Evolutionary conservation across 1,140 invertebrate species (phyloP), one percentile per base, ranked within the genome.

Genomic region (Sogatella furcifera): DNA sequence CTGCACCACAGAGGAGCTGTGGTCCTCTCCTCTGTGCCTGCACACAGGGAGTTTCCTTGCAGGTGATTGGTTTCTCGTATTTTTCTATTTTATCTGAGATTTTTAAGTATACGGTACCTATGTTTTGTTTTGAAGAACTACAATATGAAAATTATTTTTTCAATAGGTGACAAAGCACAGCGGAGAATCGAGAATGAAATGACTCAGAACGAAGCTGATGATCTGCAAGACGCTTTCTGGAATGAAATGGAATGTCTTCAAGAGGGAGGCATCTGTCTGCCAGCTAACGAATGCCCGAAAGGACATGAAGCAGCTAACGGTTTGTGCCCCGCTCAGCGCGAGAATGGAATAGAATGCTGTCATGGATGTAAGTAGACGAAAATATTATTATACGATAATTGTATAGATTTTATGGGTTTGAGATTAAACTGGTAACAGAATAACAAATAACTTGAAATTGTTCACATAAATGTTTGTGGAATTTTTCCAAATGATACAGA

Each of bases 331-430:
- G 57, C 64, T 22, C 73, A 70, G 49, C 15, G 59, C 5, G 61
- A 65, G 22, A 31, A 53, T 19, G 73, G 71, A 28, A 73, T 73
- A 17, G 73, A 74, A 49, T 74, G 73, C 55, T 74, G 73, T 57
- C 72, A 69, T 49, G 73, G 72, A 65, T 62, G 73, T 74, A 63
- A 73, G 72, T 4, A 2, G 24, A 28, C 6, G 6, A 28, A 28
- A 28, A n/a, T n/a, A n/a, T n/a, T n/a, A n/a, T n/a, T n/a, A n/a
- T n/a, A n/a, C n/a, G n/a, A n/a, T n/a, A n/a, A n/a, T n/a, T n/a
- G n/a, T n/a, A n/a, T n/a, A n/a, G n/a, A n/a, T n/a, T n/a, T n/a
- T n/a, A n/a, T n/a, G n/a, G n/a, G n/a, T n/a, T n/a, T n/a, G n/a
- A n/a, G n/a, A n/a, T n/a, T n/a, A n/a, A n/a, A n/a, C n/a, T n/a